Conservation (phyloP, 2,113 vertebrate species). For the Amblyornis subalaris region DNA sequence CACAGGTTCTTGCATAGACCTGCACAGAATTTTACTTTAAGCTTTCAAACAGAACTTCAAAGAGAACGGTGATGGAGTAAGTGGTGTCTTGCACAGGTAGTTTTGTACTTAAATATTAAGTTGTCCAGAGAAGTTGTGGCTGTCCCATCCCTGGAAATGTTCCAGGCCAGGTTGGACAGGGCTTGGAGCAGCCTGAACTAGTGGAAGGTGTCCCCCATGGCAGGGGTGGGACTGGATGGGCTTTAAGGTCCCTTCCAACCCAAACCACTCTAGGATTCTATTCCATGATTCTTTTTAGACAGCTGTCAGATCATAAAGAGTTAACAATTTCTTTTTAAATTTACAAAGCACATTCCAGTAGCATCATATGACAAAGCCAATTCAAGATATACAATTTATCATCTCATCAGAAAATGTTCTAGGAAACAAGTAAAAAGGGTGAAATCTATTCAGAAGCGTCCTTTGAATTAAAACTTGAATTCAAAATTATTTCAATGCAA, state of each 20-base stretch:
- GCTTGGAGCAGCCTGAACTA: not conserved
- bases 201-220: not conserved
- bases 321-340: not conserved
- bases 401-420: not conserved
- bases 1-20: not conserved
- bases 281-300: not conserved
- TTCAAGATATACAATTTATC: not conserved
- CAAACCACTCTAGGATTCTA: not conserved
- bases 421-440: not conserved
- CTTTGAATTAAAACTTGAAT: not conserved
- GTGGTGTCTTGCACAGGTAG: not conserved
- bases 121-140: not conserved
- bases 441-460: not conserved
- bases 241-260: not conserved
- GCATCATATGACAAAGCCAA: not conserved
- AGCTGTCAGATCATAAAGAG: not conserved
- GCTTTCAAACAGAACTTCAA: constrained; percentile 44
- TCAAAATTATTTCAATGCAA: not conserved
- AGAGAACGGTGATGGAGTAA: not conserved
- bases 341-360: not conserved
- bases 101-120: not conserved
- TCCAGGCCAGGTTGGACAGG: not conserved
- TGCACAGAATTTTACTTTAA: not conserved
- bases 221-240: not conserved
- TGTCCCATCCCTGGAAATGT: not conserved